A percentile compares a stretch with the other conserved stretches of the same genome.
phyloP scores from a whole-genome alignment of 2,797 vertebrate genomes.

The Mareca strepera region DNA sequence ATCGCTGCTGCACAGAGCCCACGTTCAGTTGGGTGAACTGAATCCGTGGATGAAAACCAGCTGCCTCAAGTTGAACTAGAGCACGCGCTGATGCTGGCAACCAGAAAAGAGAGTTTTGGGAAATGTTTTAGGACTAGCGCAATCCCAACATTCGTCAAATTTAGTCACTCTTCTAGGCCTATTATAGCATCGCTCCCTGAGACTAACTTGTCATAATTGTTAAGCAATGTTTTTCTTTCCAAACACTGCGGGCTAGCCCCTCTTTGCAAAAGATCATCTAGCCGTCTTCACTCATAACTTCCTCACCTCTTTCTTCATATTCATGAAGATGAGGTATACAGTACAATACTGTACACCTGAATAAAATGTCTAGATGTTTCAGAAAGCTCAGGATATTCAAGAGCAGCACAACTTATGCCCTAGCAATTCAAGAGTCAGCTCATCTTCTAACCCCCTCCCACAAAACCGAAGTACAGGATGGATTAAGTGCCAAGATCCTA shows the following conservation, averaged over 20 bases:
- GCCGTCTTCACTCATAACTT: neutral
- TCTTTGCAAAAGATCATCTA: neutral
- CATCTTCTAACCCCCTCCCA: neutral
- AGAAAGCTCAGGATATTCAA: neutral
- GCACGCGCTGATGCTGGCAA: neutral
- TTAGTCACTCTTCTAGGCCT: neutral
- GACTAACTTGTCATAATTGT: neutral
- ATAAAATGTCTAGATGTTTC: neutral
- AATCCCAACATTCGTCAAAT: neutral
- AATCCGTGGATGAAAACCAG: constrained; percentile 20
- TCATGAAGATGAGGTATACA: neutral
- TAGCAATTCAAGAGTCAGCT: neutral
- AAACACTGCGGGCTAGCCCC: neutral
- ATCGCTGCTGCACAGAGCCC: neutral
- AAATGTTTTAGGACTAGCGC: neutral
- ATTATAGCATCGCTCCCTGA: neutral
- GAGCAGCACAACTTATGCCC: accelerated
- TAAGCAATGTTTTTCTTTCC: neutral
- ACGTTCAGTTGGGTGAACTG: neutral
- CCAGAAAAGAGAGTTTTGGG: neutral
- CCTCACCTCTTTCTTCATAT: neutral
- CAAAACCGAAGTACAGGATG: neutral
- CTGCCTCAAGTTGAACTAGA: constrained; percentile 15
- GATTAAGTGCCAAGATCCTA: neutral
- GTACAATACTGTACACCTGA: neutral